Evolutionary conservation across 2,888 invertebrate species (phyloP), one percentile per base, ranked within the genome.

Genomic region (Drosophila cracens): DNA sequence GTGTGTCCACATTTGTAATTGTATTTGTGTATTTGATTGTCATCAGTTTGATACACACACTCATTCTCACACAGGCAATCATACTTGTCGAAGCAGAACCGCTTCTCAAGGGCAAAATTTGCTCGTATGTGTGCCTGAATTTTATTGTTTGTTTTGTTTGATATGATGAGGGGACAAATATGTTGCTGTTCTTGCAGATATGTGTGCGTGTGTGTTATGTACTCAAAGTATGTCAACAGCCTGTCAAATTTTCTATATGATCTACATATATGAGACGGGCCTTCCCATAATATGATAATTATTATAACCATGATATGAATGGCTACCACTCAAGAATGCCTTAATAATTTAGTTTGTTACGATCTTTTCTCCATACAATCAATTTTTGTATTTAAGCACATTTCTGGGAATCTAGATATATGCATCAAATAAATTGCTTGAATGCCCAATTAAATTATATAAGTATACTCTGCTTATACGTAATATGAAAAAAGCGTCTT

Each of bases 21-120:
- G 90, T 91, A 79, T 90, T 91, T 88, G 87, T 88, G 88, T 88
- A 83, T 86, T 85, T 88, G 86, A 91, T 91, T 90, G 85, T 83
- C 88, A 87, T 90, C 83, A 81, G 79, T 79, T 85, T 84, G 79
- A 75, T 87, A 83, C 82, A 70, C 78, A 74, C 25, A 56, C 36
- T 36, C 46, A 46, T 27, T 53, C 69, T 64, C 64, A 72, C 62
- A 74, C 29, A 58, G 16, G 57, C 58, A 58, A 53, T 60, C 67
- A 72, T 67, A 52, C 33, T 75, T 72, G 65, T 67, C 76, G 36
- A 73, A 74, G 65, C 65, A 54, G 54, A 74, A 59, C 65, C 29
- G 49, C 70, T 69, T 84, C 90, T 91, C 87, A 87, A 88, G 88
- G 89, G 83, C 83, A 87, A 83, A 85, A 90, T 90, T 91, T 80